Evolutionary conservation across 2,888 invertebrate genomes (phyloP), one percentile per base, ranked within the genome.

Genomic region (Minunthozetes semirufus): DNA sequence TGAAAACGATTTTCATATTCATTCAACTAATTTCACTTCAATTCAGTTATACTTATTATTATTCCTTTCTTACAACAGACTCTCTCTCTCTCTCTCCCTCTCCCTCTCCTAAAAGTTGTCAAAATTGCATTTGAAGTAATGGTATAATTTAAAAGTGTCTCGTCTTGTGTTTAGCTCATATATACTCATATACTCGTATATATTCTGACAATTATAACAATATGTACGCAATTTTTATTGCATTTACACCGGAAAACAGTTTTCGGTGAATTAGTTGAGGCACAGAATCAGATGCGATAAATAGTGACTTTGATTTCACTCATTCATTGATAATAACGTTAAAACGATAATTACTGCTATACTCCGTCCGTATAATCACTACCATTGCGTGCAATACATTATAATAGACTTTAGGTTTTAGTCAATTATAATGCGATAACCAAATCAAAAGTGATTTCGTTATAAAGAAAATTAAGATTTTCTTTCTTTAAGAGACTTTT

Each of bases 321-420:
- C 70, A 70, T 70, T 70, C 70, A 70, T 70, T 70, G 70, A 70
- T 70, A 70, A 70, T 70, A 70, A 70, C 70, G 70, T 70, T 70
- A 70, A 66, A 70, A 70, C 70, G 70, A 70, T 70, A 70, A 70
- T 70, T 70, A 70, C 48, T 48, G 70, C n/a, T 61, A 19, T 19
- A 38, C 38, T 33, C 19, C 15, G 17, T 1, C 46, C 19, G 22
- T 70, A 70, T 70, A 46, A 70, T 70, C 22, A 25, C 27, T 42
- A 70, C 9, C 38, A 70, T 70, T 70, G 70, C 70, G 70, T 70
- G 70, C 70, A 22, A 15, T 48, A 48, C 70, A 70, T 70, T 70
- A 70, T 11, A 70, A 38, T 19, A 59, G 13, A 29, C 13, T 27
- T 27, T 13, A 59, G 33, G 6, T 59, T 11, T 70, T 48, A 70